phyloP scores from a whole-genome alignment of 1,140 invertebrate genomes.

The Formica exsecta region DNA sequence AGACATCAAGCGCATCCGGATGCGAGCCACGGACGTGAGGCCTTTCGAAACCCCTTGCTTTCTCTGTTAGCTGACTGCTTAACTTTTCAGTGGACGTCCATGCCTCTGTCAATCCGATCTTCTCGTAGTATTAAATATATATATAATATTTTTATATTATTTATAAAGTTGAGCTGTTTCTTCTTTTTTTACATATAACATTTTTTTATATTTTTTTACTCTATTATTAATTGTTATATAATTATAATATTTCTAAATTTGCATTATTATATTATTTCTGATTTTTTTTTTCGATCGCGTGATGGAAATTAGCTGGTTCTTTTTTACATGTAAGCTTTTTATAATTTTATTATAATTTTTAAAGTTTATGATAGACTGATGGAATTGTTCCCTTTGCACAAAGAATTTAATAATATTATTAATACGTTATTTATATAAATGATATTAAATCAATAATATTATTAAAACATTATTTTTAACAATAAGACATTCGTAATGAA shows the following conservation, averaged over 20 bases:
- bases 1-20: constrained; percentile 83
- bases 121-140: background rate
- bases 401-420: background rate
- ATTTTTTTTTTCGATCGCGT: background rate
- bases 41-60: constrained; percentile 70
- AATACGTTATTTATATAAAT: background rate
- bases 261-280: background rate
- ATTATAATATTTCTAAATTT: background rate
- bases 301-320: background rate
- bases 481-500: background rate
- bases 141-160: background rate
- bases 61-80: constrained; percentile 51
- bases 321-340: background rate
- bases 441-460: no score
- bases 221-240: no score
- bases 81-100: constrained; percentile 43
- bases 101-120: constrained; percentile 11
- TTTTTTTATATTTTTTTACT: background rate
- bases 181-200: background rate
- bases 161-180: background rate
- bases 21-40: constrained; percentile 81
- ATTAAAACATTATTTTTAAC: background rate
- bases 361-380: background rate
- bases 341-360: background rate
- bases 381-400: background rate